A percentile compares a stretch with the other conserved stretches of the same genome.
phyloP scores from a whole-genome alignment of 2,113 vertebrate species.

The Leucopsar rothschildi region DNA sequence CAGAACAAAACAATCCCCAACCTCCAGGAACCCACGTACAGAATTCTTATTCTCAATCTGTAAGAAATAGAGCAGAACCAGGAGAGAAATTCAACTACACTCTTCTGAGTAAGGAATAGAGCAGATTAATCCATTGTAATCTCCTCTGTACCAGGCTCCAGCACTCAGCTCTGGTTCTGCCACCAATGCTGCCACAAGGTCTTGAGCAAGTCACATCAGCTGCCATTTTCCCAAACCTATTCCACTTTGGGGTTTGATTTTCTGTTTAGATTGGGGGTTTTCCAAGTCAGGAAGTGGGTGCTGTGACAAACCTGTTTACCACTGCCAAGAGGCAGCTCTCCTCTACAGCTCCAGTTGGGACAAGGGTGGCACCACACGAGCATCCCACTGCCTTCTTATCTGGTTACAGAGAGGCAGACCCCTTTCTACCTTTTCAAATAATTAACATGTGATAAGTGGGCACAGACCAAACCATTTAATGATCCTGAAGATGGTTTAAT shows the following conservation, averaged over 20 bases:
- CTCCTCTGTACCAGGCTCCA: neutral
- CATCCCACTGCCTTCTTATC: neutral
- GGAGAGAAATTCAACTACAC: neutral
- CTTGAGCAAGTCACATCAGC: neutral
- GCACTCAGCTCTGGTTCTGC: neutral
- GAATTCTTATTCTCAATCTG: neutral
- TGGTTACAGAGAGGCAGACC: neutral
- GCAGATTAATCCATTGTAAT: neutral
- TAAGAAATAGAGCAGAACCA: neutral
- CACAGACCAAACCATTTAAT: neutral
- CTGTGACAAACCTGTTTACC: neutral
- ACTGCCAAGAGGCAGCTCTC: neutral
- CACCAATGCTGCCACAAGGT: fast-evolving
- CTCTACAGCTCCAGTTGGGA: fast-evolving
- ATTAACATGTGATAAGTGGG: neutral
- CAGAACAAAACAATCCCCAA: neutral
- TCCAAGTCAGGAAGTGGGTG: neutral
- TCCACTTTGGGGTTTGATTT: neutral
- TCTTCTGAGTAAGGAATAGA: fast-evolving
- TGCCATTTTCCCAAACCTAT: neutral
- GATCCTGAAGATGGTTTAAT: neutral
- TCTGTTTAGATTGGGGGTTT: neutral
- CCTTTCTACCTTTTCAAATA: neutral
- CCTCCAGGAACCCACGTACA: fast-evolving
- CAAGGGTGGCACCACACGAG: fast-evolving